Percentiles rank a stretch among this genome's conserved stretches.
phyloP scores from a whole-genome alignment of 2,113 vertebrate genomes.

The Paradoxurus hermaphroditus region DNA sequence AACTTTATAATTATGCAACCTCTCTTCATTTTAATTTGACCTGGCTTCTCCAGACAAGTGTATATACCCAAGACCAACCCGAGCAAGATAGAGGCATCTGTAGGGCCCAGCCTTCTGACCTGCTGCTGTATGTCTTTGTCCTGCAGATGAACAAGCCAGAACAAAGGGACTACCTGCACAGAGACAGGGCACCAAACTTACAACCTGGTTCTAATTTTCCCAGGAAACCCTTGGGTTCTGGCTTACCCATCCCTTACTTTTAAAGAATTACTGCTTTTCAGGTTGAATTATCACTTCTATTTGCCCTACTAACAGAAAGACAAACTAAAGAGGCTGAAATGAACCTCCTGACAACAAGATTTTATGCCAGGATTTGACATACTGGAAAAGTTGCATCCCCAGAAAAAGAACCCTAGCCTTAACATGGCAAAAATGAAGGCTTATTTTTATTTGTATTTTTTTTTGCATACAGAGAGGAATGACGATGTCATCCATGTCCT shows the following conservation, averaged over 20 bases:
- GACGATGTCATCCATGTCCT: constrained; percentile 78
- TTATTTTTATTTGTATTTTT: constrained; percentile 68
- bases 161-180: not conserved
- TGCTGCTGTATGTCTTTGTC: not conserved
- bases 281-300: not conserved
- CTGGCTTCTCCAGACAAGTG: not conserved
- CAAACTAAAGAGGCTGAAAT: not conserved
- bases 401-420: constrained; percentile 16
- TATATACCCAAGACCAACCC: accelerated
- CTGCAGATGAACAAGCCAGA: not conserved
- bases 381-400: constrained; percentile 23
- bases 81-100: not conserved
- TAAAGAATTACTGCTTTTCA: not conserved
- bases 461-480: constrained; percentile 72
- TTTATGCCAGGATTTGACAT: constrained; percentile 37
- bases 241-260: not conserved
- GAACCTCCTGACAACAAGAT: constrained; percentile 1
- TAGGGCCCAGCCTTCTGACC: no score
- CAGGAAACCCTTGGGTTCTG: not conserved
- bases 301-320: not conserved
- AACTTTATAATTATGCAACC: not conserved
- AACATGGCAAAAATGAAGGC: constrained; percentile 45
- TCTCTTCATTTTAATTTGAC: not conserved
- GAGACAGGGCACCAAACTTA: not conserved
- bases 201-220: not conserved